Conservation (phyloP, 2,113 vertebrate genomes). For the Dasypus novemcinctus region DNA sequence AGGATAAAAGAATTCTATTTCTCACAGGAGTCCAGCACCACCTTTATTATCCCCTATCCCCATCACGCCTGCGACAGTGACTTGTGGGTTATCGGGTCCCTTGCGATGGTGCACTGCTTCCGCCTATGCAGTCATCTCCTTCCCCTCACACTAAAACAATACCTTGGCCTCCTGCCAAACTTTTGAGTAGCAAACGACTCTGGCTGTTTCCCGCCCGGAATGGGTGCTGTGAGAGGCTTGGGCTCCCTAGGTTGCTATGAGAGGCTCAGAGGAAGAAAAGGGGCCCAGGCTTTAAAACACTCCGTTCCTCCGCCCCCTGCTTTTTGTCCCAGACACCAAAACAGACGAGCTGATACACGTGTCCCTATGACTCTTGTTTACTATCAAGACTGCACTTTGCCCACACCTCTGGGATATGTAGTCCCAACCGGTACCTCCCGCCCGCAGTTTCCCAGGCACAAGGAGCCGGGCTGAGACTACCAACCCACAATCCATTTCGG, state of each 20-base stretch:
- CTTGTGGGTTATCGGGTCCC: slow-evolving; percentile 54
- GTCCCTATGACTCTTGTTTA: slow-evolving; percentile 86
- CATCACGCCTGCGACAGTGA: slow-evolving; percentile 23
- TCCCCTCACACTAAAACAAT: slow-evolving; percentile 75
- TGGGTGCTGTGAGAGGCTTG: background rate
- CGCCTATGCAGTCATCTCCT: slow-evolving; percentile 72
- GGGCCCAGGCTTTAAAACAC: slow-evolving; percentile 60
- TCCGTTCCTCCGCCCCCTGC: slow-evolving; percentile 76
- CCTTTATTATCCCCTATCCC: slow-evolving; percentile 19
- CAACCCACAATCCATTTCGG: slow-evolving; percentile 64
- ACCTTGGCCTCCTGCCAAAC: slow-evolving; percentile 74
- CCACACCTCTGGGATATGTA: slow-evolving; percentile 78
- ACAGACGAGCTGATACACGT: slow-evolving; percentile 83
- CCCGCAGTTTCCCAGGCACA: fast-evolving
- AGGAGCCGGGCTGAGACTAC: slow-evolving; percentile 68
- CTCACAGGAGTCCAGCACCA: background rate
- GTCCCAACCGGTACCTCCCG: background rate
- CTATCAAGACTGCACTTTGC: slow-evolving; percentile 72
- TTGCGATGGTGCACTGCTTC: slow-evolving; percentile 45
- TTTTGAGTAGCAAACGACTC: background rate
- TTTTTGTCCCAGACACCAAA: slow-evolving; percentile 76
- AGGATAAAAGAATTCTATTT: background rate
- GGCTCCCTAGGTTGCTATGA: background rate
- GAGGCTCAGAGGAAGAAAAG: slow-evolving; percentile 33
- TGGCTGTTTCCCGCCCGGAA: background rate